These are phyloP conservation scores for Empis stercorea DNA, from an alignment of 2,888 invertebrate species.

Conservation along the genomic window DNA sequence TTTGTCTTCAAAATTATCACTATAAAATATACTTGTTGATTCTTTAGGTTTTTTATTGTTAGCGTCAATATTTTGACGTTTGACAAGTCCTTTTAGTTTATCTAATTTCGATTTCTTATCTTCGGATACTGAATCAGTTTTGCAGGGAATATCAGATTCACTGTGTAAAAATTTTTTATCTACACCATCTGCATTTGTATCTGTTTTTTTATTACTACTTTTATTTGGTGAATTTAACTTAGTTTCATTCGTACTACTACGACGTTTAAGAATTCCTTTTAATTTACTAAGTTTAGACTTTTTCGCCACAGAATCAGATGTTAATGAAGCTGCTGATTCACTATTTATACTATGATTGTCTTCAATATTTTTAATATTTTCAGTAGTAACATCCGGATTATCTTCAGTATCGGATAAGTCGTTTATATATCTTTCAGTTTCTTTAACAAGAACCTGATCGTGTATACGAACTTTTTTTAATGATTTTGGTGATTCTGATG, in stretches of 20 bases:
- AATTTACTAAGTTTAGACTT: slow-evolving; percentile 27
- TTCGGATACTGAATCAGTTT: slow-evolving; percentile 32
- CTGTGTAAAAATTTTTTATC: slow-evolving; percentile 24
- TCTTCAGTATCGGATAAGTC: slow-evolving; percentile 32
- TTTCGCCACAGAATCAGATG: slow-evolving; percentile 31
- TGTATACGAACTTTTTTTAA: slow-evolving; percentile 35
- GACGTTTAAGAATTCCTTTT: slow-evolving; percentile 44
- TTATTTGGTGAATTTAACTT: slow-evolving; percentile 10
- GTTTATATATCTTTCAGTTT: slow-evolving; percentile 34
- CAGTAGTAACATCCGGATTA: slow-evolving; percentile 11
- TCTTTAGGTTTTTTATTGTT: slow-evolving; percentile 29
- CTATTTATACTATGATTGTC: slow-evolving; percentile 24
- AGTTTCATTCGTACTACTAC: slow-evolving; percentile 11
- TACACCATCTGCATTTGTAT: slow-evolving; percentile 13
- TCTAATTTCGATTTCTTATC: slow-evolving; percentile 25
- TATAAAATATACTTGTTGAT: slow-evolving; percentile 25
- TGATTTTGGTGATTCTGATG: slow-evolving; percentile 34
- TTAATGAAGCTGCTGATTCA: slow-evolving; percentile 19
- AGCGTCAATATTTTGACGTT: slow-evolving; percentile 34
- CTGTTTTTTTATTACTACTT: not conserved
- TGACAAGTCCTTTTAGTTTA: slow-evolving; percentile 40
- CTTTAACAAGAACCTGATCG: slow-evolving; percentile 34
- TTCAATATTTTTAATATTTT: slow-evolving; percentile 20
- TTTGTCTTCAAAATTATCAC: not conserved
- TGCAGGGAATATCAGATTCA: slow-evolving; percentile 19